A percentile compares a stretch with the other conserved stretches of the same genome.
These are phyloP conservation scores for Phoxinus phoxinus DNA, from an alignment of 2,113 vertebrate species.

Conservation along the genomic window DNA sequence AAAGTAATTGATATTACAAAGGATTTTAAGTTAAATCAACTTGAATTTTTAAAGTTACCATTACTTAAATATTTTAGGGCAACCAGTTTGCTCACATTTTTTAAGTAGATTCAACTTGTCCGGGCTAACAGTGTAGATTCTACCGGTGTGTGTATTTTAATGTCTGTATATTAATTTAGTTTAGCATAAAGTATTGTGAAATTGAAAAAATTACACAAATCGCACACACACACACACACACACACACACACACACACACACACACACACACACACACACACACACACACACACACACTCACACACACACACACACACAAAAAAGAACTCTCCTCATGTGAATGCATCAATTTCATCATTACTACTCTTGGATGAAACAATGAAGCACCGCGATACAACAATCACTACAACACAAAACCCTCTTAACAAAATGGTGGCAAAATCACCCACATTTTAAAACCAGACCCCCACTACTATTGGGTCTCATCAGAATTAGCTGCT, in stretches of 20 bases:
- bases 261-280: too few relatives aligned
- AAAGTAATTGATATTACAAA: too few relatives aligned
- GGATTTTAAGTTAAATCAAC: too few relatives aligned
- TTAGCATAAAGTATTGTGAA: neutral
- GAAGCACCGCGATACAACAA: neutral
- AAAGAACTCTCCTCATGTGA: neutral
- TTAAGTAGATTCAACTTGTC: too few relatives aligned
- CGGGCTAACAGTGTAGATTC: too few relatives aligned
- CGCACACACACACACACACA: too few relatives aligned
- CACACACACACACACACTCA: too few relatives aligned
- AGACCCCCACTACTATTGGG: slow-evolving; percentile 21
- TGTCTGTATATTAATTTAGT: neutral
- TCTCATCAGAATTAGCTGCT: slow-evolving; percentile 38
- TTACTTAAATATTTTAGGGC: too few relatives aligned
- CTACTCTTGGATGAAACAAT: neutral
- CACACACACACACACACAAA: too few relatives aligned
- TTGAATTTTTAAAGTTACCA: too few relatives aligned
- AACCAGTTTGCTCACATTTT: too few relatives aligned
- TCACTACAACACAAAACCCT: slow-evolving; percentile 10
- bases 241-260: too few relatives aligned
- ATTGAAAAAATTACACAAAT: neutral
- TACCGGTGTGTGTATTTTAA: neutral
- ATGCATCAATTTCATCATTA: neutral
- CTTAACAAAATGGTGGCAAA: slow-evolving; percentile 8
- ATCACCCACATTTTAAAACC: slow-evolving; percentile 38